A percentile compares a stretch with the other conserved stretches of the same genome.
phyloP scores from a whole-genome alignment of 2,888 invertebrate species.

The Aromia moschata region DNA sequence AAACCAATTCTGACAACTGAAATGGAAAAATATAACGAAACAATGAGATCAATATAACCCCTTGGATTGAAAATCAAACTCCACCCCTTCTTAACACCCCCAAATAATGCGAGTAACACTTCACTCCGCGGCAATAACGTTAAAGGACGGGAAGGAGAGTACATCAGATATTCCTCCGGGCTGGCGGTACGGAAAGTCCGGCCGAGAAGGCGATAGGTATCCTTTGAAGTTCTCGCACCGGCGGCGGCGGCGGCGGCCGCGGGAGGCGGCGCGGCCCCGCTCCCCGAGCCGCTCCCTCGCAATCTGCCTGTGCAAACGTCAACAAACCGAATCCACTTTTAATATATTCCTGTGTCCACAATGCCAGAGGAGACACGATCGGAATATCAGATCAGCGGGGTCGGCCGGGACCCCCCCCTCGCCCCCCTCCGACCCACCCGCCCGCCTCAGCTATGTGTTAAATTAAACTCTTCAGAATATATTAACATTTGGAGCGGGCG shows the following conservation, averaged over 20 bases:
- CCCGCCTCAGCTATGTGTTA: conserved; percentile 62
- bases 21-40: no score
- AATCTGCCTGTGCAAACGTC: conserved; percentile 61
- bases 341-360: conserved; percentile 64
- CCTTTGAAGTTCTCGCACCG: conserved; percentile 56
- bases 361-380: conserved; percentile 61
- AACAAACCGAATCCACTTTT: conserved; percentile 63
- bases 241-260: conserved; percentile 33
- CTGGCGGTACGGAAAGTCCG: conserved; percentile 38
- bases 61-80: conserved; percentile 6
- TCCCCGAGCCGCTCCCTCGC: no score
- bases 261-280: conserved; percentile 36
- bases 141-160: conserved; percentile 38
- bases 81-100: conserved; percentile 28
- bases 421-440: conserved; percentile 44
- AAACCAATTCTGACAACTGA: no score
- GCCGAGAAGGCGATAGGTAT: conserved; percentile 50
- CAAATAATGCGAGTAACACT: conserved; percentile 25
- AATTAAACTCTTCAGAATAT: conserved; percentile 64
- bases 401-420: conserved; percentile 41
- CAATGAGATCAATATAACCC: no score
- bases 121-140: conserved; percentile 34
- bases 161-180: conserved; percentile 38
- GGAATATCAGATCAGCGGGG: conserved; percentile 60
- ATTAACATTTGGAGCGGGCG: conserved; percentile 62